phyloP scores from a whole-genome alignment of 2,113 vertebrate genomes.

The Anarrhichthys ocellatus region DNA sequence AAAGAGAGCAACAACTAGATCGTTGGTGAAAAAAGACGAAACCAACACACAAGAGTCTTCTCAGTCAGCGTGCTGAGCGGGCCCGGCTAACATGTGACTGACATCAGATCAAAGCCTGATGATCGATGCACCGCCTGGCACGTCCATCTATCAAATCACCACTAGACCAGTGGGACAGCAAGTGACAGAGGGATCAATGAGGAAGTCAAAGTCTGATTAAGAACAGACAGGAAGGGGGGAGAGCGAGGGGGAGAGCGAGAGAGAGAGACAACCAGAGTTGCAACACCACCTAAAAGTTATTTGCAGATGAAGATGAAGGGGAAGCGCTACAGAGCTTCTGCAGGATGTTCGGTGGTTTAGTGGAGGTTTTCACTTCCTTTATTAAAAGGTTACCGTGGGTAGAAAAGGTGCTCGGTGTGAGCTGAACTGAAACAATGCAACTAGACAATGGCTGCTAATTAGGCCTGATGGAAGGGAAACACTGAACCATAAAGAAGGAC shows the following conservation, averaged over 20 bases:
- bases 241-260: background rate
- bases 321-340: slow-evolving; percentile 7
- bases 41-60: background rate
- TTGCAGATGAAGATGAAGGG: background rate
- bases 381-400: slow-evolving; percentile 36
- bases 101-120: slow-evolving; percentile 49
- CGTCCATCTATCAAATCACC: slow-evolving; percentile 40
- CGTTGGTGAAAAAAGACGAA: background rate
- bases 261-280: background rate
- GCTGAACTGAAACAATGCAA: slow-evolving; percentile 45
- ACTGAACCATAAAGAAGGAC: slow-evolving; percentile 47
- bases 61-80: slow-evolving; percentile 40
- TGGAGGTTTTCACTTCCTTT: slow-evolving; percentile 39
- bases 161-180: slow-evolving; percentile 19
- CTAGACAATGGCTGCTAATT: slow-evolving; percentile 50
- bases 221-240: background rate
- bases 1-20: background rate
- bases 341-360: slow-evolving; percentile 3
- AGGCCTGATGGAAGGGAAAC: slow-evolving; percentile 44
- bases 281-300: background rate
- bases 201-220: slow-evolving; percentile 4
- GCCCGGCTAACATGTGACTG: slow-evolving; percentile 28
- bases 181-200: slow-evolving; percentile 40
- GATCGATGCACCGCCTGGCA: slow-evolving; percentile 30
- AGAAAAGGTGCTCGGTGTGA: slow-evolving; percentile 11